These are phyloP conservation scores for Bolborhynchus lineola DNA, from an alignment of 2,113 vertebrate genomes.

Conservation along the genomic window DNA sequence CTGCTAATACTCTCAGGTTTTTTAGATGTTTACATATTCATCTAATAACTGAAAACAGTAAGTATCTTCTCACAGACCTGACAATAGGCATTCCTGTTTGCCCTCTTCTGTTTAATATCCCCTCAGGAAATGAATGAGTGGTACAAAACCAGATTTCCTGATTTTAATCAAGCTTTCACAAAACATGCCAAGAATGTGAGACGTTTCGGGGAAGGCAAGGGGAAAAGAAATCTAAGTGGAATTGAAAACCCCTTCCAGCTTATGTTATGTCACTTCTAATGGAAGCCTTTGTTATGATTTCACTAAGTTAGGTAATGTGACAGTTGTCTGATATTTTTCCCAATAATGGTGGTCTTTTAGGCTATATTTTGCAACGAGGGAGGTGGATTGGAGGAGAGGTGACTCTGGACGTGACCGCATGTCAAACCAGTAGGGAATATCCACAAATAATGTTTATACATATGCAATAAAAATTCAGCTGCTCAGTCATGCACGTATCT, in stretches of 20 bases:
- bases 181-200: slow-evolving; percentile 76
- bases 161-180: slow-evolving; percentile 78
- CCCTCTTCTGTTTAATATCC: slow-evolving; percentile 47
- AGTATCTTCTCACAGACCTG: not conserved
- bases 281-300: slow-evolving; percentile 70
- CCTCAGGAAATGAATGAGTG: slow-evolving; percentile 80
- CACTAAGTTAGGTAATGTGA: slow-evolving; percentile 69
- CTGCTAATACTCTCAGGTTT: not conserved
- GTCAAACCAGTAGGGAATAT: not conserved
- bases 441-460: not conserved
- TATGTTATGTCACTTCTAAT: slow-evolving; percentile 71
- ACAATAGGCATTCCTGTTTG: slow-evolving; percentile 51
- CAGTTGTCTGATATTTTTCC: slow-evolving; percentile 66
- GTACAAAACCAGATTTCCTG: slow-evolving; percentile 84
- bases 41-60: not conserved
- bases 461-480: not conserved
- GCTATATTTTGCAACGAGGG: slow-evolving; percentile 30
- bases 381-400: not conserved
- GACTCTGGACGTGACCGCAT: not conserved
- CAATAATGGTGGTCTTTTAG: slow-evolving; percentile 62
- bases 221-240: slow-evolving; percentile 81
- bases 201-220: slow-evolving; percentile 69
- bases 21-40: slow-evolving; percentile 1
- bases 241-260: slow-evolving; percentile 74
- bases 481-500: not conserved